Base-by-base conservation (phyloP, 2,797 vertebrate genomes). In the Chromis chromis region DNA sequence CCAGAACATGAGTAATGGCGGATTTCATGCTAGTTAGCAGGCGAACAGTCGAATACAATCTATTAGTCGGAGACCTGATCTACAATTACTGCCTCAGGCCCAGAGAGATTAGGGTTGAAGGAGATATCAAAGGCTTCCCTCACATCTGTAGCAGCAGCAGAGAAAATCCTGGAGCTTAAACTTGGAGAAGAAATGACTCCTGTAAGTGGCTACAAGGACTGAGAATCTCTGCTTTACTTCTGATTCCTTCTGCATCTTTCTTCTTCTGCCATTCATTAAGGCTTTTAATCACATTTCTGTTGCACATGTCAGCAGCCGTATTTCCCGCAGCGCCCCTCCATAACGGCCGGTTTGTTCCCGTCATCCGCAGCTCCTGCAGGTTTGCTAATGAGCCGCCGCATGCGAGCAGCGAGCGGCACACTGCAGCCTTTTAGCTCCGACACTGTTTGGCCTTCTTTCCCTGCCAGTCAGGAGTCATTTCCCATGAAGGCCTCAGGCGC, bases 391-490 rank as follows among this genome's bases (percentile, higher is more conserved):
- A 95, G 92, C 85, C 85, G 78, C 91, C 82, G 89, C 93, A 91
- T 92, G 70, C 58, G 82, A 83, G 79, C 56, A 92, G 90, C 33
- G 44, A 90, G 86, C 85, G 62, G 64, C 80, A 96, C 95, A 96
- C 94, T 95, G 92, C 89, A 69, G 87, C 94, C 94, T 95, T 96
- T 96, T 95, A 95, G 89, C 86, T 68, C 78, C 60, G 31, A 88
- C 81, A 85, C 88, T 84, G 89, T 87, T 90, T 87, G 81, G 89
- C 76, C 91, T 92, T 94, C 19, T 46, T n/a, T 46, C 92, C 87
- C 90, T 92, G 88, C 93, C 92, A 94, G 93, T 96, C 95, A 95
- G 92, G 93, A 94, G 90, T 96, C 92, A 96, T 96, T 96, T 96
- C 95, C 95, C 91, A 91, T 86, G 89, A 93, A 95, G 94, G 93